Percentiles rank a stretch among this genome's conserved stretches.
Conservation (phyloP, 92 coral and sea anemone species). For the Palythoa heliodiscus region DNA sequence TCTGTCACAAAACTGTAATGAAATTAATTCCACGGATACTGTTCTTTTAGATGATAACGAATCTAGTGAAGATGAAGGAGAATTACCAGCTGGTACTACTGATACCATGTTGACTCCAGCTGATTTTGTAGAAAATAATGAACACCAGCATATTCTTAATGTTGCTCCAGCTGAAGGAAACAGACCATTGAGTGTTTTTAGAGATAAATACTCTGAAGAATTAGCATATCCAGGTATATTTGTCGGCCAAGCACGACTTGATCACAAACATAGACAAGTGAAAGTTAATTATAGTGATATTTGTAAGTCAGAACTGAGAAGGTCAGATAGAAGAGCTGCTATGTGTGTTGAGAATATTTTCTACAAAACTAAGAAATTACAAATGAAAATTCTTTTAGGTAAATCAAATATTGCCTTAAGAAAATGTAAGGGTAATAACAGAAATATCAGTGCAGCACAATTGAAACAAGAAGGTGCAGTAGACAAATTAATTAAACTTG, state of each 20-base stretch:
- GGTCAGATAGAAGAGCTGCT: neutral
- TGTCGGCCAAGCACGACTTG: constrained; percentile 1
- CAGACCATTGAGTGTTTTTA: neutral
- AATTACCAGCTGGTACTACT: constrained; percentile 1
- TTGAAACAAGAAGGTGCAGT: neutral
- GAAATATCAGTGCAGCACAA: neutral
- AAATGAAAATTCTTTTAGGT: constrained; percentile 3
- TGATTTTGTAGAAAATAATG: no score
- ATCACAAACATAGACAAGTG: neutral
- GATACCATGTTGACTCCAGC: no score
- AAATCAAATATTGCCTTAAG: constrained; percentile 7
- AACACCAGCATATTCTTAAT: no score
- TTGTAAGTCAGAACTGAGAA: neutral
- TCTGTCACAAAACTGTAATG: no score
- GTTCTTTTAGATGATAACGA: constrained; percentile 3
- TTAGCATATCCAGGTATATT: neutral
- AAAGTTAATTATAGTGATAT: neutral
- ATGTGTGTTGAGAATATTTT: neutral
- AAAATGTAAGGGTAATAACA: constrained; percentile 9
- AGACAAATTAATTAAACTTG: neutral
- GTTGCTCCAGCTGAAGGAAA: neutral
- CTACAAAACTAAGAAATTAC: neutral
- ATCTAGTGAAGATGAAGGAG: neutral
- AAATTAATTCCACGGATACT: no score
- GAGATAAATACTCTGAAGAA: no score